phyloP scores from a whole-genome alignment of 2,113 vertebrate species.

The Bos javanicus region DNA sequence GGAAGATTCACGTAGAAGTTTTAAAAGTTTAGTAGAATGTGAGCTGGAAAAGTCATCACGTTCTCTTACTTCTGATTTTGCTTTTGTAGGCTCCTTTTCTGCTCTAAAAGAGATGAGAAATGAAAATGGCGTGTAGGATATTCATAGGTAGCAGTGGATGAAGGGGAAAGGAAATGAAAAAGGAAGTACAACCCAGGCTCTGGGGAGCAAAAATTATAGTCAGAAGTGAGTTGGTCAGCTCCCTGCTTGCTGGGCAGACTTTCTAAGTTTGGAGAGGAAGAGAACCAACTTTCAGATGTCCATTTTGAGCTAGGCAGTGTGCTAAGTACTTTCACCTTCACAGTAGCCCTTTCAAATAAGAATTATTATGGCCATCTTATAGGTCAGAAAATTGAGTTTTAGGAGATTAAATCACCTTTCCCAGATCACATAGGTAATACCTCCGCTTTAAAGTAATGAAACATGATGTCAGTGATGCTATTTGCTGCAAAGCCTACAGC shows the following conservation, averaged over 20 bases:
- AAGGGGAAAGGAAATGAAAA: background rate
- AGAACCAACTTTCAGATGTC: background rate
- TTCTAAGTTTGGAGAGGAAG: constrained; percentile 11
- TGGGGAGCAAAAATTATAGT: background rate
- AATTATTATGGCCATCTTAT: background rate
- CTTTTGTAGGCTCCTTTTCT: background rate
- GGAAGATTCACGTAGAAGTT: background rate
- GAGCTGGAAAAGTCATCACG: background rate
- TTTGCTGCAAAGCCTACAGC: background rate
- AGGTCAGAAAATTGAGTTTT: background rate
- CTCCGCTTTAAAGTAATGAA: background rate
- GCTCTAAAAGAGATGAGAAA: constrained; percentile 2
- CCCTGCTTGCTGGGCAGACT: background rate
- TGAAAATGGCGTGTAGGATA: constrained; percentile 8
- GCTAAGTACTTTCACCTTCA: background rate
- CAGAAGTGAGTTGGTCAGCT: background rate
- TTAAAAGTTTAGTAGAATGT: background rate
- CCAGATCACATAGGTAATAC: background rate
- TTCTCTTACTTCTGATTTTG: constrained; percentile 14
- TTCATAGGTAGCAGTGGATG: background rate
- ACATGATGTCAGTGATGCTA: background rate
- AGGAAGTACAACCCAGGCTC: background rate
- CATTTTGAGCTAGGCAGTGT: background rate
- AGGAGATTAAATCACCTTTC: background rate
- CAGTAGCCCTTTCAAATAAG: background rate